Conservation (phyloP, 2,888 invertebrate species). For the Clivina fossor region DNA sequence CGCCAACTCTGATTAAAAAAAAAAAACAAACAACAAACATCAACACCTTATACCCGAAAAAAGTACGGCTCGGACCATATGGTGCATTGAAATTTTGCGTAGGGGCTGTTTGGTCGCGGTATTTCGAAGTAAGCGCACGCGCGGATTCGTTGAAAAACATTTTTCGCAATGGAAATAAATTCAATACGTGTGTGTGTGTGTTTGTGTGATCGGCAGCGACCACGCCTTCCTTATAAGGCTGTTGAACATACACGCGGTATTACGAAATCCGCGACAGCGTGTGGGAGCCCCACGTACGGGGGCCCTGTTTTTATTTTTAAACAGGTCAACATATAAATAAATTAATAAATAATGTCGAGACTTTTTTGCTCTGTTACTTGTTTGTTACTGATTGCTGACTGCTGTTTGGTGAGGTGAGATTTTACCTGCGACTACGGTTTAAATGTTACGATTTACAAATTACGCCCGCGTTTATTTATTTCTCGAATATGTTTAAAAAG, state of each 20-base stretch:
- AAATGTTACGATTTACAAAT: no score
- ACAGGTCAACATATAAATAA: constrained; percentile 33
- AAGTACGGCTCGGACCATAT: constrained; percentile 25
- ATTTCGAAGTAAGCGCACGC: no score
- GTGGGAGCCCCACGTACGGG: constrained; percentile 16
- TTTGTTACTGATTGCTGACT: no score
- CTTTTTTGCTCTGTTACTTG: not conserved
- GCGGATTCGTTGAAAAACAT: constrained; percentile 31
- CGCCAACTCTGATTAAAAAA: not conserved
- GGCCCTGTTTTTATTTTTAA: constrained; percentile 28
- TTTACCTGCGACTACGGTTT: no score
- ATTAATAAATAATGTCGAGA: constrained; percentile 25
- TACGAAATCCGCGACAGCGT: constrained; percentile 23
- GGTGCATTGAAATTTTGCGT: constrained; percentile 15
- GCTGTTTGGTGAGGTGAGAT: no score
- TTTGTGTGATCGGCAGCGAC: no score
- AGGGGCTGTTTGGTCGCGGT: not conserved
- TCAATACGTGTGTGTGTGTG: constrained; percentile 13
- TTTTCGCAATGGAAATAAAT: constrained; percentile 35
- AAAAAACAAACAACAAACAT: not conserved
- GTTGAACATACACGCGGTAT: constrained; percentile 15
- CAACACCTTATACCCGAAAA: constrained; percentile 20
- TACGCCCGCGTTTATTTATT: no score
- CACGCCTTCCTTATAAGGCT: constrained; percentile 26
- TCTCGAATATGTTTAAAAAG: no score